These are phyloP conservation scores for Aselliscus stoliczkanus DNA, from an alignment of 2,797 vertebrate genomes.

Conservation along the genomic window DNA sequence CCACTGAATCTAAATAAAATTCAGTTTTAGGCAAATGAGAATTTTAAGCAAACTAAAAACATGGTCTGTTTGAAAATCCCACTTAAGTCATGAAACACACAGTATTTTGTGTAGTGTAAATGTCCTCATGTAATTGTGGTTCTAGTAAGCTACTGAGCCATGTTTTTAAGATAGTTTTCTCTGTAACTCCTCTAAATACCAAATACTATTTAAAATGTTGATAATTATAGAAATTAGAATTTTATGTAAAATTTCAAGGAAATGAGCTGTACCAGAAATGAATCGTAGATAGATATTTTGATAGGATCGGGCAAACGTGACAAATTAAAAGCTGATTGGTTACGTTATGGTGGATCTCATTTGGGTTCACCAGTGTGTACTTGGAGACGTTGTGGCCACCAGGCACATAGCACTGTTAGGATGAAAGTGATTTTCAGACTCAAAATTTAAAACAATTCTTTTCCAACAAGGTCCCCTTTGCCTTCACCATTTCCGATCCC, in stretches of 20 bases:
- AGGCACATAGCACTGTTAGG: not conserved
- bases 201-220: slow-evolving; percentile 19
- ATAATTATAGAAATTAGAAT: slow-evolving; percentile 9
- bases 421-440: not conserved
- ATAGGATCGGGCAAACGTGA: not conserved
- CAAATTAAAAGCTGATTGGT: not conserved
- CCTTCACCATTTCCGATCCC: not conserved
- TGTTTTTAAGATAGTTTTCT: not conserved
- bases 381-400: not conserved
- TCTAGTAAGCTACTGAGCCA: not conserved
- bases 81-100: not conserved
- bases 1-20: not conserved
- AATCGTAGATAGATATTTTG: not conserved
- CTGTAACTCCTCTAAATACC: not conserved
- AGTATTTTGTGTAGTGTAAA: not conserved
- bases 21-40: not conserved
- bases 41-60: not conserved
- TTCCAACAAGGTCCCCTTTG: not conserved
- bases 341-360: not conserved
- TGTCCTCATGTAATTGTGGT: not conserved
- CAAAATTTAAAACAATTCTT: not conserved
- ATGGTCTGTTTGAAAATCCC: not conserved
- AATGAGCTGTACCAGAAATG: not conserved
- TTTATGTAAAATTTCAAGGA: not conserved
- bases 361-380: not conserved